Conservation (phyloP, 2,797 vertebrate genomes). For the Onychomys torridus region DNA sequence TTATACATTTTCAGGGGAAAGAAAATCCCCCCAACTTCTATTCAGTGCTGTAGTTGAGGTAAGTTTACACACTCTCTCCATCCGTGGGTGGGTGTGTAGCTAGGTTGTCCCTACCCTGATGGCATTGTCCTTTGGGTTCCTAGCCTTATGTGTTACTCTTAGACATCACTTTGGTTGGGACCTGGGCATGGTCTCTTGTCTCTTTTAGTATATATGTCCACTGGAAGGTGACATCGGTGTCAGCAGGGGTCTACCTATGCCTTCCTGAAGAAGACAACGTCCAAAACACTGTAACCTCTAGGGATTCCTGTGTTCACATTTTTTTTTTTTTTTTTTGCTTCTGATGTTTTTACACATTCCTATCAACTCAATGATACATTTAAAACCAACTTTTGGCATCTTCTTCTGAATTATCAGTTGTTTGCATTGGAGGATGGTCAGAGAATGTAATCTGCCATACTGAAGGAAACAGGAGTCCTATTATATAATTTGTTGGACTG, state of each 20-base stretch:
- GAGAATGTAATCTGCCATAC: not conserved
- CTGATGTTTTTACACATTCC: constrained; percentile 32
- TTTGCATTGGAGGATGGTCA: not conserved
- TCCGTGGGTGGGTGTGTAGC: not conserved
- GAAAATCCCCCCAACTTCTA: not conserved
- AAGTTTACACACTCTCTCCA: not conserved
- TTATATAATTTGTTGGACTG: not conserved
- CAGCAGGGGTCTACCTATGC: not conserved
- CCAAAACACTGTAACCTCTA: not conserved
- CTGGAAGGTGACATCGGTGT: not conserved
- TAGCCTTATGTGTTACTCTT: not conserved
- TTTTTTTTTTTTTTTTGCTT: too few relatives aligned
- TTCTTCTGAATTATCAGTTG: constrained; percentile 32
- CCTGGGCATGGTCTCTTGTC: not conserved
- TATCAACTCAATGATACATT: not conserved
- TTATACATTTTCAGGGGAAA: not conserved
- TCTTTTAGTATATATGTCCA: not conserved
- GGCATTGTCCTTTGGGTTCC: not conserved
- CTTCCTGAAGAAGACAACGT: not conserved
- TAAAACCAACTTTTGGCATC: constrained; percentile 38
- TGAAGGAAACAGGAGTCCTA: constrained; percentile 12
- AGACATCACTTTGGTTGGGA: not conserved
- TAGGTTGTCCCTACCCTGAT: not conserved
- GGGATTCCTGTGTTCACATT: not conserved
- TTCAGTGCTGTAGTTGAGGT: not conserved